These are phyloP conservation scores for Lamprologus callipterus DNA, from an alignment of 2,113 vertebrate species.

Conservation along the genomic window DNA sequence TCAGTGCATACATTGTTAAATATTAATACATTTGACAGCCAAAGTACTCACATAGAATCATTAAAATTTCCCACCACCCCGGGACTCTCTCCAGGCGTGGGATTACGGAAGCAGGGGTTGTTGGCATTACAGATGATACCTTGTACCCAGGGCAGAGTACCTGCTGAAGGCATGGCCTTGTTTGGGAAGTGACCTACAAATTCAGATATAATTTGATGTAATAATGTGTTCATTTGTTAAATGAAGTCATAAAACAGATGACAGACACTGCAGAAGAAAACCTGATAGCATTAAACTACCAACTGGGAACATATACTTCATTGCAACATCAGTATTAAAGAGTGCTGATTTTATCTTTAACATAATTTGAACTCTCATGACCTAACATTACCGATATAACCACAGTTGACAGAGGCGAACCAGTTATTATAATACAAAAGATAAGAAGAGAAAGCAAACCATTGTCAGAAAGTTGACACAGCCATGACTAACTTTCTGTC, in stretches of 20 bases:
- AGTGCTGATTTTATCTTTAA: not conserved
- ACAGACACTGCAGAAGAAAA: not conserved
- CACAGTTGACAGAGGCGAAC: not conserved
- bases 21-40: not conserved
- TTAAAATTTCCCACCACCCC: constrained; percentile 95
- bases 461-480: not conserved
- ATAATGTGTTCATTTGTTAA: not conserved
- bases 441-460: not conserved
- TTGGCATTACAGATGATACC: constrained; percentile 98
- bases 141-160: constrained; percentile 93
- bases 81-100: constrained; percentile 90
- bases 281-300: not conserved
- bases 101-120: constrained; percentile 95
- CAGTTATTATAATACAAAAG: not conserved
- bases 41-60: constrained; percentile 85
- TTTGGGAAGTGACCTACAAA: constrained; percentile 93
- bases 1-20: not conserved
- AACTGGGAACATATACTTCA: not conserved
- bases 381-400: not conserved
- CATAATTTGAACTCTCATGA: not conserved
- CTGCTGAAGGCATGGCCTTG: constrained; percentile 98
- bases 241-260: not conserved
- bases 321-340: not conserved
- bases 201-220: not conserved
- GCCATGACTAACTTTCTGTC: not conserved